Conservation (phyloP, 2,797 vertebrate genomes). For the Adrianichthys oophorus region DNA sequence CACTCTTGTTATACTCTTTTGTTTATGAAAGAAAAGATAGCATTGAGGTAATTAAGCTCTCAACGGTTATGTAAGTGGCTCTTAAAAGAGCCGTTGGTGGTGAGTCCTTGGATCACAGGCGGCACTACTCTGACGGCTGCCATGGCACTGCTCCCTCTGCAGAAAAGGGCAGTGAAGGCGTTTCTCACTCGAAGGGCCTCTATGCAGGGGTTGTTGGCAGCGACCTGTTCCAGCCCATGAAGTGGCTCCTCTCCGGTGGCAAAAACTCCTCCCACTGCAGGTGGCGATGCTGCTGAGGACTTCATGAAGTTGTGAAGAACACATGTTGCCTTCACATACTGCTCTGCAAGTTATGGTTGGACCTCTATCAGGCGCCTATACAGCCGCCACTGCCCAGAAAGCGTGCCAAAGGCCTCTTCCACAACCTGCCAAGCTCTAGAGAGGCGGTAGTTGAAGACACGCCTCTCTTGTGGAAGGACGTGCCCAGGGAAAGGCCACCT, state of each 20-base stretch:
- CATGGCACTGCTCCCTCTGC: not conserved
- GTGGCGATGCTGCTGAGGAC: not conserved
- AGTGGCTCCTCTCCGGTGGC: no score
- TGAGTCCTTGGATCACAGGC: not conserved
- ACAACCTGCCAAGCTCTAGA: not conserved
- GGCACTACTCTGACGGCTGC: not conserved
- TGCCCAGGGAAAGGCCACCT: not conserved
- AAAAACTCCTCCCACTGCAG: not conserved
- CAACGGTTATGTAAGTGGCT: not conserved
- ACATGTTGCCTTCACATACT: not conserved
- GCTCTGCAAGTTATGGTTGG: no score
- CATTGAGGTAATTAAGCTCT: no score
- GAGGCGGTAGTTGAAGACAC: not conserved
- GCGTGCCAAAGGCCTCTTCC: not conserved
- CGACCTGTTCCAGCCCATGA: no score
- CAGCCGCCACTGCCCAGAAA: not conserved
- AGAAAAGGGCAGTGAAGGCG: not conserved
- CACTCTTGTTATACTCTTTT: no score
- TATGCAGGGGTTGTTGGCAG: not conserved
- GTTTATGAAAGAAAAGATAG: no score
- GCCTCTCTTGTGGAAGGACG: not conserved
- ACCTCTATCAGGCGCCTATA: not conserved
- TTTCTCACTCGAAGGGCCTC: not conserved
- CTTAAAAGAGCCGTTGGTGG: not conserved
- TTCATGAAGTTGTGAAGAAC: not conserved